Evolutionary conservation across 64 coral and sea anemone genomes (phyloP), one percentile per base, ranked within the genome.

Genomic region (Astreopora myriophthalma): DNA sequence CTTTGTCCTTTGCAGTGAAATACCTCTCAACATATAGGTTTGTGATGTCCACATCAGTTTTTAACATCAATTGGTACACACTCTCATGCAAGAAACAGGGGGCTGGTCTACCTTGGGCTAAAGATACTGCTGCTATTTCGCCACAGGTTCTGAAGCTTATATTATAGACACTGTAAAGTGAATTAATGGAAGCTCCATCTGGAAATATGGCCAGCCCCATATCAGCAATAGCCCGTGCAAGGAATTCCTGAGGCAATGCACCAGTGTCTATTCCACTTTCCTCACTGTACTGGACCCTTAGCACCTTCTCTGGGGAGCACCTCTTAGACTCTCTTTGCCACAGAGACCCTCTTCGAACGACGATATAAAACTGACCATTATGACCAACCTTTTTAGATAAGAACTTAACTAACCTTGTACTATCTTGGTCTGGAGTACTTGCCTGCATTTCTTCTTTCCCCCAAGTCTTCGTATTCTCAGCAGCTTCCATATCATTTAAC

Each of bases 41-140:
- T 22, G 75, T 55, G n/a, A n/a, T n/a, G n/a, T n/a, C n/a, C n/a
- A n/a, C n/a, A n/a, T n/a, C n/a, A n/a, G n/a, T n/a, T n/a, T n/a
- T n/a, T n/a, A n/a, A n/a, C 69, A 92, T 69, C 19, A 76, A 49
- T 48, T 92, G 57, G 72, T 92, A 85, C 26, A 58, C 52, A 92
- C 57, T 92, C 34, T 62, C 69, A 58, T 92, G 69, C 38, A 92
- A 72, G 70, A 86, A 86, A 38, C 64, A 74, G 34, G 90, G 80
- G 40, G 65, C 89, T 55, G 64, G 89, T 22, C 88, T 42, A 38
- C 87, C 73, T 61, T 89, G 51, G 36, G 71, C 87, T 23, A 89
- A 30, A 63, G 49, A 64, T 42, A 72, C 57, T 62, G 90, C 90
- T 17, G 32, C 65, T 74, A 92, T 39, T 20, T 92, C 67, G 12